These are phyloP conservation scores for Drosophila setifemur DNA, from an alignment of 1,140 invertebrate genomes.

Conservation along the genomic window DNA sequence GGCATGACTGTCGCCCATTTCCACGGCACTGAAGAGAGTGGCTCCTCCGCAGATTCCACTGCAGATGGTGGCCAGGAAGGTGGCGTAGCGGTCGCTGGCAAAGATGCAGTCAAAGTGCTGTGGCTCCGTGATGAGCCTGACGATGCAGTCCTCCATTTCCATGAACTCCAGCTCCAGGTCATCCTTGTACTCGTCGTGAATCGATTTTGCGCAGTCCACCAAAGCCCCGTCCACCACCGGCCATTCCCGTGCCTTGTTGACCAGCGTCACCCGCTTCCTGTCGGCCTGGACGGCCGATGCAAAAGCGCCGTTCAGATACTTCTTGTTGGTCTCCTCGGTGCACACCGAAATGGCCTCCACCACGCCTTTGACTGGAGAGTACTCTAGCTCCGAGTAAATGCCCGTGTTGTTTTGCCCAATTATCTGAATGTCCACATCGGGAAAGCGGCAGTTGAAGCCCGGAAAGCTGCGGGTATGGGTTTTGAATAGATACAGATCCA, in stretches of 20 bases:
- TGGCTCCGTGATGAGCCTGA: conserved; percentile 36
- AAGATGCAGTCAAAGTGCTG: conserved; percentile 58
- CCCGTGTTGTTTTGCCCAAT: conserved; percentile 69
- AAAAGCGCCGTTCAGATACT: conserved; percentile 54
- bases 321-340: neutral
- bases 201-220: conserved; percentile 20
- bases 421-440: conserved; percentile 54
- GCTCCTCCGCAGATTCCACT: conserved; percentile 67
- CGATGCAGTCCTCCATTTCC: conserved; percentile 46
- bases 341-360: conserved; percentile 66
- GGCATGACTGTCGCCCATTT: conserved; percentile 59
- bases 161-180: conserved; percentile 52
- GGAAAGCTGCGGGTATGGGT: conserved; percentile 53
- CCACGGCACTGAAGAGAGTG: conserved; percentile 62
- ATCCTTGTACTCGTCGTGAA: conserved; percentile 15
- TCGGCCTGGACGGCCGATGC: conserved; percentile 1
- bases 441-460: conserved; percentile 57
- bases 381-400: conserved; percentile 64
- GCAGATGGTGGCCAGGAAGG: conserved; percentile 62
- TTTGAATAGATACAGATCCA: conserved; percentile 59
- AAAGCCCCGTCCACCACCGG: conserved; percentile 54
- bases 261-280: conserved; percentile 48
- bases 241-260: conserved; percentile 58
- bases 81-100: conserved; percentile 68
- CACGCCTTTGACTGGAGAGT: conserved; percentile 61